Percentiles rank a stretch among this genome's conserved stretches.
Conservation (phyloP, 2,113 vertebrate genomes). For the Eretmochelys imbricata region DNA sequence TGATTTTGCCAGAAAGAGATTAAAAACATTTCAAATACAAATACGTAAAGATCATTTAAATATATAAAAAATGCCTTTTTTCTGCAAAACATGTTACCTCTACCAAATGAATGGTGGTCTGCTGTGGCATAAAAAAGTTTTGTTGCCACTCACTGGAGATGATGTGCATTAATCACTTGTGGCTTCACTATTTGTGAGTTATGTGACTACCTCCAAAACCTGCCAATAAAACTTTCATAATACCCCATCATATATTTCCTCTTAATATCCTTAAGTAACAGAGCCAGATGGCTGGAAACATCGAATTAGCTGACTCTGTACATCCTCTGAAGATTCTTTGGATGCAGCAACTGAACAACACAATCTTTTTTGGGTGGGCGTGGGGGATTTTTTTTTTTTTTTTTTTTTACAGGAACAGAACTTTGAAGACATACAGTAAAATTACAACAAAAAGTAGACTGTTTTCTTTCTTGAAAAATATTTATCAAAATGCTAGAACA, state of each 20-base stretch:
- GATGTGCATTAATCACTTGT: background rate
- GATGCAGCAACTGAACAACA: background rate
- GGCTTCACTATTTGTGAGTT: background rate
- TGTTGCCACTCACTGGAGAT: background rate
- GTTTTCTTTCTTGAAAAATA: background rate
- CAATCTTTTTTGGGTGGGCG: background rate
- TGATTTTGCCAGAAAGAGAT: background rate
- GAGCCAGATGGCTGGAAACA: conserved; percentile 2
- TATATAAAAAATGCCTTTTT: no score
- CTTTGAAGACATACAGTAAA: background rate
- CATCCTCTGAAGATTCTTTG: conserved; percentile 3
- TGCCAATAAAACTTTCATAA: background rate
- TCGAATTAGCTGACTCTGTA: background rate
- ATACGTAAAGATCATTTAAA: background rate
- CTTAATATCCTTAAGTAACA: background rate
- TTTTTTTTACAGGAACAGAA: background rate
- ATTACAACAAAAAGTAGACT: conserved; percentile 37
- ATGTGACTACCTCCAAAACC: background rate
- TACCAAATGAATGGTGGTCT: background rate
- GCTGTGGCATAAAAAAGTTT: background rate
- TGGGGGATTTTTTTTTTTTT: background rate
- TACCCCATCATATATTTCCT: background rate
- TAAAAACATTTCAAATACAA: no score
- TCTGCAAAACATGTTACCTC: background rate
- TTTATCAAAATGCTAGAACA: no score